Evolutionary conservation across 2,888 invertebrate genomes (phyloP), one percentile per base, ranked within the genome.

Genomic region (Calameuta pallipes): DNA sequence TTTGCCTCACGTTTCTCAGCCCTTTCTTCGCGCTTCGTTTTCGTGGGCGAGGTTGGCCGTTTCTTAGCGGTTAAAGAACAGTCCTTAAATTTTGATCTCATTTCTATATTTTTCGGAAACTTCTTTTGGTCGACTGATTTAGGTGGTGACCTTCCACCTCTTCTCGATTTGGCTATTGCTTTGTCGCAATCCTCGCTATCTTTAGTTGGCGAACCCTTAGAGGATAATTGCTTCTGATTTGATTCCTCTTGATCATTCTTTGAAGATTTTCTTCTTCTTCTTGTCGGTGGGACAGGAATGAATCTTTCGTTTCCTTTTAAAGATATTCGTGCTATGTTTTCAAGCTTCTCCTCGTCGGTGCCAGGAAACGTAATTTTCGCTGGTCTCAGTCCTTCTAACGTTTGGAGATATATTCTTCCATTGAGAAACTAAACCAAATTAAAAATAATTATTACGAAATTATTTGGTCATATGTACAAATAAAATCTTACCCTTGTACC

Each of bases 321-420:
- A 6, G 90, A 91, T 30, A 92, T 92, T 1, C 92, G 89, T 31
- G 93, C 88, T 74, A 93, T 92, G 74, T 91, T 89, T 82, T 91
- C 92, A 34, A 93, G 92, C 80, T 93, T 92, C 70, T 91, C 90
- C 73, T 92, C 90, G 3, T 92, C 91, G 77, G 90, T 92, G 56
- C 92, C 92, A 73, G 92, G 91, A 85, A 94, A 94, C 31, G 92
- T 93, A 76, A 96, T 94, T 85, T 94, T 94, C 0, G 95, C 96
- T 13, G 95, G 94, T 74, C 95, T 93, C 77, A 96, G 90, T 75
- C 94, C 93, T 88, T 95, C 94, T 0, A 95, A 95, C 77, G 95
- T 95, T 91, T 96, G 95, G 2, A 96, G 92, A 87, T 94, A 96
- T 23, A 96, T 94, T 84, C 94, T 94, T 1, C 96, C 96, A 89